Percentiles rank a stretch among this genome's conserved stretches.
Conservation (phyloP, 2,113 vertebrate genomes). For the Camelus bactrianus region DNA sequence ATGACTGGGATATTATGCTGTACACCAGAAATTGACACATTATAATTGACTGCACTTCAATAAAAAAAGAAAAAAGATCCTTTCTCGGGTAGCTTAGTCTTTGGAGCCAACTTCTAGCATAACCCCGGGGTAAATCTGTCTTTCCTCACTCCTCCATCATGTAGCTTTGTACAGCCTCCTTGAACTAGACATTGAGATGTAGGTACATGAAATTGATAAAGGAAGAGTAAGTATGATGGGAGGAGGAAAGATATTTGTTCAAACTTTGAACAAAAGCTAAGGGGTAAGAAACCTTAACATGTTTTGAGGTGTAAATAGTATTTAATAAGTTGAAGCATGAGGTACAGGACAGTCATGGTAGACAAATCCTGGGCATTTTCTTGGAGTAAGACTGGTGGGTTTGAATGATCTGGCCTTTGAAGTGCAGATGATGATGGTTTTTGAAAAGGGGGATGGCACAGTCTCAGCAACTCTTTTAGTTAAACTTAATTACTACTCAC, state of each 20-base stretch:
- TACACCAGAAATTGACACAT: no score
- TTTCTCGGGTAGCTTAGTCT: neutral
- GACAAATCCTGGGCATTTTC: neutral
- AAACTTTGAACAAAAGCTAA: neutral
- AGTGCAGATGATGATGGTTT: conserved; percentile 7
- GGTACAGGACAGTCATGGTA: neutral
- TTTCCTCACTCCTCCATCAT: neutral
- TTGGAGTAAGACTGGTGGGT: neutral
- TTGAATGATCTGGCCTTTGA: neutral
- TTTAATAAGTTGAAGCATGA: conserved; percentile 8
- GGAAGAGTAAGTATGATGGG: neutral
- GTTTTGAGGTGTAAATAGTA: neutral
- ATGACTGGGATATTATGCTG: no score
- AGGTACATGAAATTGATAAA: neutral
- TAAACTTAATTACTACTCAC: conserved; percentile 16
- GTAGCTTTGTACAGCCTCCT: neutral
- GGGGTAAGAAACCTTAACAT: neutral
- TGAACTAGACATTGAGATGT: neutral
- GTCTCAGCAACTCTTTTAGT: neutral
- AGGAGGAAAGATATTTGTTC: neutral
- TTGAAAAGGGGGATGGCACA: neutral
- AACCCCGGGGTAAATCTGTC: neutral
- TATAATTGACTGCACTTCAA: no score
- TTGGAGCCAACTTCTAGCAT: neutral
- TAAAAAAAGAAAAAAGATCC: neutral